Evolutionary conservation across 2,888 invertebrate genomes (phyloP).

Genomic region (Acleris emargana): DNA sequence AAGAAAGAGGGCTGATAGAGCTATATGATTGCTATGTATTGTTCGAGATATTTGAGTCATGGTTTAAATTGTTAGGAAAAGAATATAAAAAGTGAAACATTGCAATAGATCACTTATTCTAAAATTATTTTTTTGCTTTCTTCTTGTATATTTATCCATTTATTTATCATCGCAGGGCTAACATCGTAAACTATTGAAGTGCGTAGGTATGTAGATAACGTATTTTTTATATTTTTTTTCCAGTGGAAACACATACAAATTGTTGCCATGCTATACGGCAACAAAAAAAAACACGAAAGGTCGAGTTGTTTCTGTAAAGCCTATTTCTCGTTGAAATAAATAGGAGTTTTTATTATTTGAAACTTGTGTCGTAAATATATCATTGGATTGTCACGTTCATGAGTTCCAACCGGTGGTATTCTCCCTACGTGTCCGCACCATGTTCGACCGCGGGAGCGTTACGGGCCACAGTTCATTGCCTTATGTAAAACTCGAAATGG

Average conservation of each 20-base stretch:
- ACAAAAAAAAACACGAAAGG: conserved; percentile 28
- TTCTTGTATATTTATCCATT: too few species aligned
- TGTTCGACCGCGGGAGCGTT: conserved; percentile 73
- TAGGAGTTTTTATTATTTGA: conserved; percentile 52
- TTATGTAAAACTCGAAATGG: conserved; percentile 83
- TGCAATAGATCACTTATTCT: too few species aligned
- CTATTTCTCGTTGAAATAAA: conserved; percentile 37
- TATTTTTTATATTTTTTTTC: conserved; percentile 36
- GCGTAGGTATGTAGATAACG: too few species aligned
- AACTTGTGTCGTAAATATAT: conserved; percentile 46
- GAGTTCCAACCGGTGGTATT: conserved; percentile 46
- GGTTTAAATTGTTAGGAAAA: not conserved
- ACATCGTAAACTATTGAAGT: too few species aligned
- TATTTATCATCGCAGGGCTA: too few species aligned
- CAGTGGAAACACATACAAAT: conserved; percentile 49
- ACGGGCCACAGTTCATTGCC: conserved; percentile 80
- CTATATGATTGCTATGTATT: not conserved
- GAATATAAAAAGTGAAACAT: not conserved
- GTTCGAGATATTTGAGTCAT: not conserved
- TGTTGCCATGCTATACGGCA: conserved; percentile 29
- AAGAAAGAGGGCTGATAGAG: too few species aligned
- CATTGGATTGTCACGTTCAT: conserved; percentile 40
- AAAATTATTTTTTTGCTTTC: too few species aligned
- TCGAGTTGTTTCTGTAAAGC: conserved; percentile 38
- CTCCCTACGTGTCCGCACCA: conserved; percentile 56